Conservation (phyloP, 2,797 vertebrate species). For the Bucorvus abyssinicus region DNA sequence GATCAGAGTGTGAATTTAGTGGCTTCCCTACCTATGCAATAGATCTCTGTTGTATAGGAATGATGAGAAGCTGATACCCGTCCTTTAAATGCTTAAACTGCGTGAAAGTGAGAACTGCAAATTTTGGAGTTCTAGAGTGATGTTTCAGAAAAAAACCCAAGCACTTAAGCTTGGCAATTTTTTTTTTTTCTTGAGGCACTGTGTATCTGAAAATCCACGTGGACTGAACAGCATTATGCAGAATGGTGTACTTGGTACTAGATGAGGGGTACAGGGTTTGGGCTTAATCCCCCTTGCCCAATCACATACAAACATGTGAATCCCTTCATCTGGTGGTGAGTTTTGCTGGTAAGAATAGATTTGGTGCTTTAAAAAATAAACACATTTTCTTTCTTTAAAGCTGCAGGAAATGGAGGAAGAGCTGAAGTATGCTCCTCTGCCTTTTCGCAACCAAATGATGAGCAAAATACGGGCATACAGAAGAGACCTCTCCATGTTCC, state of each 20-base stretch:
- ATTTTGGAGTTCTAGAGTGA: not conserved
- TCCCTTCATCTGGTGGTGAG: not conserved
- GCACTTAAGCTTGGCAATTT: not conserved
- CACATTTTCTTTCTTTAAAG: constrained; percentile 65
- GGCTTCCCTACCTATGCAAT: not conserved
- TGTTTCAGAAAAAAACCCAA: not conserved
- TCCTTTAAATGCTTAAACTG: not conserved
- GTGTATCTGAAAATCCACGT: not conserved
- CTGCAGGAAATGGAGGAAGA: constrained; percentile 94
- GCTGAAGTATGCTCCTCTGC: constrained; percentile 82
- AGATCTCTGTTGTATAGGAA: not conserved
- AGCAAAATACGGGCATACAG: constrained; percentile 87
- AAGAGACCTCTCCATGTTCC: constrained; percentile 88
- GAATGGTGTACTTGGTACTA: accelerated
- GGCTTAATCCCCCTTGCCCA: not conserved
- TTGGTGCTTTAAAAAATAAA: not conserved
- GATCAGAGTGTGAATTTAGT: not conserved
- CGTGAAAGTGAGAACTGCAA: not conserved
- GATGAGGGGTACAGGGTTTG: not conserved
- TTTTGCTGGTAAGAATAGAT: not conserved
- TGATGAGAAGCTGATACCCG: not conserved
- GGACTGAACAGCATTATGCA: not conserved
- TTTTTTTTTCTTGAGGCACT: not conserved
- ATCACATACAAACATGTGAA: not conserved
- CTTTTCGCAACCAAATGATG: constrained; percentile 88